phyloP scores from a whole-genome alignment of 2,113 vertebrate genomes.

The Podarcis raffonei region DNA sequence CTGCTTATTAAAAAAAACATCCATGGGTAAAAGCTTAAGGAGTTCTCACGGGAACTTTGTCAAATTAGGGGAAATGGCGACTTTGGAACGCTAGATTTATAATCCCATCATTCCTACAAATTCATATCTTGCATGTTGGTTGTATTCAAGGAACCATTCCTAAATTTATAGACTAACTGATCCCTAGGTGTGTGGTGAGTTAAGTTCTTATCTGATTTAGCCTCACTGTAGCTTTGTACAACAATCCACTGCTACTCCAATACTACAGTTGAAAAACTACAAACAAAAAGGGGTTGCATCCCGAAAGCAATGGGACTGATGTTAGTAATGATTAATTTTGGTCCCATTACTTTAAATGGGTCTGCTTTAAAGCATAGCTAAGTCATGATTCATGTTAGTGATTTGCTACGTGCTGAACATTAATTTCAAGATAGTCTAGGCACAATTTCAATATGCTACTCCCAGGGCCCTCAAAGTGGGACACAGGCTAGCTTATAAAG shows the following conservation, averaged over 20 bases:
- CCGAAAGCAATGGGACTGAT: too few relatives aligned
- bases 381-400: neutral
- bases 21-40: slow-evolving; percentile 1
- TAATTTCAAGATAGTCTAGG: neutral
- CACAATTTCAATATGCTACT: neutral
- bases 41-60: slow-evolving; percentile 35
- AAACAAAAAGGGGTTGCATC: neutral
- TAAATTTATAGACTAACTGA: neutral
- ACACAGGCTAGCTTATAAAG: neutral
- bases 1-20: slow-evolving; percentile 1
- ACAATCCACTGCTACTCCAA: neutral
- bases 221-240: neutral
- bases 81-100: neutral
- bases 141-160: neutral
- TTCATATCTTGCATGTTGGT: neutral
- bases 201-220: neutral
- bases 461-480: neutral
- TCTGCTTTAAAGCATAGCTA: neutral
- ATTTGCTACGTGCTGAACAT: neutral
- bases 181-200: neutral
- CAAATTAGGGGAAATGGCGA: neutral
- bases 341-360: too few relatives aligned
- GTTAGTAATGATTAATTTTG: too few relatives aligned
- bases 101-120: neutral
- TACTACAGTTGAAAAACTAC: neutral